These are phyloP conservation scores for Gavia stellata DNA, from an alignment of 2,113 vertebrate species.

Conservation along the genomic window DNA sequence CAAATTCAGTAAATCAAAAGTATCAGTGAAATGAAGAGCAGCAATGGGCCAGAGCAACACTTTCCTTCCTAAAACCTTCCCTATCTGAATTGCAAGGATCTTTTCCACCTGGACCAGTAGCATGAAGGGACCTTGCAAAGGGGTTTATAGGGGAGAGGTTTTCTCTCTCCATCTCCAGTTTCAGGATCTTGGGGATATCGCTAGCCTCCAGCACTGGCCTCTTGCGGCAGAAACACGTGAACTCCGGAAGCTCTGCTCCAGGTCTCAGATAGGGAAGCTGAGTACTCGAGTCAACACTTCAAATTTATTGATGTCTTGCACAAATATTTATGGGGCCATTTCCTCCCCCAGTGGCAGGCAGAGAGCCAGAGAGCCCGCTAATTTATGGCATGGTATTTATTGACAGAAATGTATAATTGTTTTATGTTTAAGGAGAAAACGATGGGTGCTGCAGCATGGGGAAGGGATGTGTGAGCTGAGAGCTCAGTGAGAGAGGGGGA, in stretches of 20 bases:
- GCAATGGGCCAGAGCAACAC: background rate
- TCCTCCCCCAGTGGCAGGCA: constrained; percentile 60
- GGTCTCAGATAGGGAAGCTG: constrained; percentile 57
- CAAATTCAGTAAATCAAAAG: background rate
- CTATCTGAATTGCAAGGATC: background rate
- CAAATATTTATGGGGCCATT: constrained; percentile 68
- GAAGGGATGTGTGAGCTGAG: background rate
- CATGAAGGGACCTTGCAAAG: background rate
- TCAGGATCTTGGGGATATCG: constrained; percentile 5
- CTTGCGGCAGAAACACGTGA: background rate
- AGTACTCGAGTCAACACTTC: constrained; percentile 65
- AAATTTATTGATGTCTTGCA: constrained; percentile 70
- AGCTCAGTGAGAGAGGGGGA: background rate
- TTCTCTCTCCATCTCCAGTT: constrained; percentile 51
- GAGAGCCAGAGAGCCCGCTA: background rate
- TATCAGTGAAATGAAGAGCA: background rate
- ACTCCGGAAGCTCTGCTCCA: constrained; percentile 47
- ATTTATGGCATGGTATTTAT: constrained; percentile 44
- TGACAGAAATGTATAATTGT: constrained; percentile 40
- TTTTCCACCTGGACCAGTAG: background rate
- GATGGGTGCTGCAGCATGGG: background rate
- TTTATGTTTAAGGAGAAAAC: background rate
- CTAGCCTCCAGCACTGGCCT: constrained; percentile 4
- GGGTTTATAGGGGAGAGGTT: background rate
- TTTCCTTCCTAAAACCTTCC: background rate